A percentile compares a stretch with the other conserved stretches of the same genome.
These are phyloP conservation scores for Moxostoma hubbsi DNA, from an alignment of 2,797 vertebrate species.

Conservation along the genomic window DNA sequence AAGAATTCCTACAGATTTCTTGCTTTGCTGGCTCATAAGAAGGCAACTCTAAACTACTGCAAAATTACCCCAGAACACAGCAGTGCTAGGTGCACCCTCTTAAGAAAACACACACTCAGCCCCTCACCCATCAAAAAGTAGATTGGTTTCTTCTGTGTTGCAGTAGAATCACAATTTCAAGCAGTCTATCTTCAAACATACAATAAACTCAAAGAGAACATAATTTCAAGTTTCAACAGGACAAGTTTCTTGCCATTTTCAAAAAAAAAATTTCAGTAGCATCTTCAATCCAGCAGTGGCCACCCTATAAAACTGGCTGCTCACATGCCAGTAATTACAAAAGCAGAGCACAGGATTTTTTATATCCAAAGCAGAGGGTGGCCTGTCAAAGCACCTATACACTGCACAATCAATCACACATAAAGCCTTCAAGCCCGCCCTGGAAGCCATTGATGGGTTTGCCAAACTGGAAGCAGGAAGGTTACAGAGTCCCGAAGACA, in stretches of 20 bases:
- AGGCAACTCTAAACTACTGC: constrained; percentile 64
- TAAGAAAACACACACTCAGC: constrained; percentile 43
- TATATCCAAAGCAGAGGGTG: constrained; percentile 43
- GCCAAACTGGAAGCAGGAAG: constrained; percentile 32
- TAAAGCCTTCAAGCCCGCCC: constrained; percentile 38
- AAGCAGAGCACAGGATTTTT: constrained; percentile 39
- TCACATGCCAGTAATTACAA: constrained; percentile 42
- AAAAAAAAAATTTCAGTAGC: constrained; percentile 28
- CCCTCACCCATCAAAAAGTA: background rate
- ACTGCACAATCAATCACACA: constrained; percentile 60
- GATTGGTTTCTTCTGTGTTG: constrained; percentile 4
- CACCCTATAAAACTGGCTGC: constrained; percentile 11
- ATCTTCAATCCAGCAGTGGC: constrained; percentile 28
- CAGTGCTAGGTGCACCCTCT: constrained; percentile 36
- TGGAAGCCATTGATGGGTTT: constrained; percentile 3
- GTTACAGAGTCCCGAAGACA: constrained; percentile 39
- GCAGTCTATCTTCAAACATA: constrained; percentile 33
- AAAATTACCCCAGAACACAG: constrained; percentile 69
- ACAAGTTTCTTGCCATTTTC: constrained; percentile 41
- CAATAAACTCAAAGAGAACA: constrained; percentile 37
- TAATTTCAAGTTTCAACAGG: constrained; percentile 63
- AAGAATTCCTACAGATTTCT: constrained; percentile 24
- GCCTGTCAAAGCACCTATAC: constrained; percentile 68
- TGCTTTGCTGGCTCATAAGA: constrained; percentile 57
- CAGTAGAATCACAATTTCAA: constrained; percentile 19